Evolutionary conservation across 1,140 invertebrate genomes (phyloP).

Genomic region (Zaprionus ghesquierei): DNA sequence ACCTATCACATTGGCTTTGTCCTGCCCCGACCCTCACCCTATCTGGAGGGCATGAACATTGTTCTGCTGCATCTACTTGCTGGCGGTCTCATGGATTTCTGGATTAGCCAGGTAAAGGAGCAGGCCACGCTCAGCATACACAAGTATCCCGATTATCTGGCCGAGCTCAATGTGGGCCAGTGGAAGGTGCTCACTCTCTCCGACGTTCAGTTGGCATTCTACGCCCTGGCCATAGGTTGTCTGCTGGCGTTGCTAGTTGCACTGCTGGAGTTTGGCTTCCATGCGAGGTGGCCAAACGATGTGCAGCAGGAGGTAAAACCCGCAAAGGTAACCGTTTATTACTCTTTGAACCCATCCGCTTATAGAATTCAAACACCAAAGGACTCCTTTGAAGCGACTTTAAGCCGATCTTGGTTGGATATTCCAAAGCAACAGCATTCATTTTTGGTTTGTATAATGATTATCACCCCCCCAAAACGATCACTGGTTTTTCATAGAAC

Average conservation of each 20-base stretch:
- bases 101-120: slow-evolving; percentile 68
- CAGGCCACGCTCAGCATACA: slow-evolving; percentile 61
- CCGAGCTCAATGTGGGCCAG: slow-evolving; percentile 35
- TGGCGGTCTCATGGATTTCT: slow-evolving; percentile 59
- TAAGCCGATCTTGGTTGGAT: too few species aligned
- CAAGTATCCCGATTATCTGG: slow-evolving; percentile 57
- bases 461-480: background rate
- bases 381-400: background rate
- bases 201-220: slow-evolving; percentile 74
- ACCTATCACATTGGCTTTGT: slow-evolving; percentile 76
- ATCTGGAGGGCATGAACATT: slow-evolving; percentile 52
- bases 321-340: background rate
- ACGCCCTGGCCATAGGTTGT: slow-evolving; percentile 57
- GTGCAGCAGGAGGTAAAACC: background rate
- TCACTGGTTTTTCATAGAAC: too few species aligned
- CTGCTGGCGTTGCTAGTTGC: slow-evolving; percentile 35
- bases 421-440: too few species aligned
- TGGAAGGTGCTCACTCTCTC: slow-evolving; percentile 70
- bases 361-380: background rate
- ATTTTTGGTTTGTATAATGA: too few species aligned
- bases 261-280: slow-evolving; percentile 28
- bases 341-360: background rate
- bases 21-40: slow-evolving; percentile 60
- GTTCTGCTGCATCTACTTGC: slow-evolving; percentile 56
- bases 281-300: background rate